A percentile compares a stretch with the other conserved stretches of the same genome.
phyloP scores from a whole-genome alignment of 2,113 vertebrate genomes.

The Elanus axillaris region DNA sequence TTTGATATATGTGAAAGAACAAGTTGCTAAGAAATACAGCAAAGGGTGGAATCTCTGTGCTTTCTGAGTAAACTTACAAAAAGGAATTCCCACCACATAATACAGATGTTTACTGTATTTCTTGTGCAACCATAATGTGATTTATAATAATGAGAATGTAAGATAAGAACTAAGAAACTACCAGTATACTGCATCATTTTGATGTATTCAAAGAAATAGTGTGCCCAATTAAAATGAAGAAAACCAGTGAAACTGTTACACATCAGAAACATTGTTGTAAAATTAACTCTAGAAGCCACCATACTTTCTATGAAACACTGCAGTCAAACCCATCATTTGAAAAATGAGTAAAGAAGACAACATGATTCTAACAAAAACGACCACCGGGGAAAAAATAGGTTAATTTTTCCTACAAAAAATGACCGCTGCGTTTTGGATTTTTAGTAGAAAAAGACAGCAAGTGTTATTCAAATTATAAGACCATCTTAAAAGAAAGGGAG shows the following conservation, averaged over 20 bases:
- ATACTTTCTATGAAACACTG: not conserved
- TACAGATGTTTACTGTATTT: not conserved
- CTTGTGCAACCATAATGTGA: not conserved
- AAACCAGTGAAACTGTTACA: not conserved
- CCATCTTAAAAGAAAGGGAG: not conserved
- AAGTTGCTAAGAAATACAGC: not conserved
- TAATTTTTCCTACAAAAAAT: not conserved
- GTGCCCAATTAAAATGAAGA: not conserved
- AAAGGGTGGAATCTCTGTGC: not conserved
- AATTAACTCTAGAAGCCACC: not conserved
- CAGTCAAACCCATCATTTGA: not conserved
- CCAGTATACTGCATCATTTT: not conserved
- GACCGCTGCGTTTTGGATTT: not conserved
- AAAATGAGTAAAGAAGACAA: not conserved
- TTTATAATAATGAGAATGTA: not conserved
- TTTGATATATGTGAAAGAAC: not conserved
- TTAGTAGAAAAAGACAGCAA: not conserved
- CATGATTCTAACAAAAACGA: not conserved
- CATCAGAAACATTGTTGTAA: not conserved
- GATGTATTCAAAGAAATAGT: not conserved
- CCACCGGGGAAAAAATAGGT: not conserved
- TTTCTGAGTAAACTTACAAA: not conserved
- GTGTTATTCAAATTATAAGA: not conserved
- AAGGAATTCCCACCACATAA: not conserved
- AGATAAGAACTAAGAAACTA: not conserved